Percentiles rank a stretch among this genome's conserved stretches.
Conservation (phyloP, 2,113 vertebrate genomes). For the Aegotheles bennettii region DNA sequence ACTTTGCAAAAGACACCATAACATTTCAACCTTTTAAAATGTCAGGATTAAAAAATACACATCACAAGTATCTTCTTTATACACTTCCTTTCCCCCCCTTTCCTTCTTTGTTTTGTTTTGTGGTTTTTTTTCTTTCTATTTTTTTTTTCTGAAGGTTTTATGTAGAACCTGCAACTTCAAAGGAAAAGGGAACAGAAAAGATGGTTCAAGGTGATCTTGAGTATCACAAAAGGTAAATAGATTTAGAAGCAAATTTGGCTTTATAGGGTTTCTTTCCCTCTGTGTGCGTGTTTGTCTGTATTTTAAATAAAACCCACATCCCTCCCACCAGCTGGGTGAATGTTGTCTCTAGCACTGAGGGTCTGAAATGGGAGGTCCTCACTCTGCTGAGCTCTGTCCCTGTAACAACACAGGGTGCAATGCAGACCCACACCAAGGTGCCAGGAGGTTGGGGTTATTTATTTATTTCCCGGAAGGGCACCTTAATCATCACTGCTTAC, state of each 20-base stretch:
- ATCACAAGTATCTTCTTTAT: not conserved
- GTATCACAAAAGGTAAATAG: not conserved
- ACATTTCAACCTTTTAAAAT: constrained; percentile 54
- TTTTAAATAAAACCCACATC: not conserved
- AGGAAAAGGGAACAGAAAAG: not conserved
- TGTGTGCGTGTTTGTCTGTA: not conserved
- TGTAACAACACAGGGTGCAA: not conserved
- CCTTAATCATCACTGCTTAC: not conserved
- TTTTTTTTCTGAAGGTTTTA: not conserved
- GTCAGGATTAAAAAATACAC: constrained; percentile 17
- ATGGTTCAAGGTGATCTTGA: not conserved
- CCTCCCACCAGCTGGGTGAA: not conserved
- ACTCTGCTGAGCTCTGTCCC: not conserved
- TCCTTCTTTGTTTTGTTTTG: rapidly evolving
- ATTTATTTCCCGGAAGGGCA: constrained; percentile 21
- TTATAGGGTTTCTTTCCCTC: not conserved
- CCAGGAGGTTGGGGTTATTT: not conserved
- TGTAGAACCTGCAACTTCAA: not conserved
- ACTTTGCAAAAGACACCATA: not conserved
- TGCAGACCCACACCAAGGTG: not conserved
- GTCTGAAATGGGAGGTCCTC: not conserved
- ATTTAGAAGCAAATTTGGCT: not conserved
- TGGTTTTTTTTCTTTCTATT: rapidly evolving
- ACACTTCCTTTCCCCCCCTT: not conserved
- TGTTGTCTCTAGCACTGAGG: not conserved